Evolutionary conservation across 2,113 vertebrate genomes (phyloP).

Genomic region (Phylloscopus trochiloides): DNA sequence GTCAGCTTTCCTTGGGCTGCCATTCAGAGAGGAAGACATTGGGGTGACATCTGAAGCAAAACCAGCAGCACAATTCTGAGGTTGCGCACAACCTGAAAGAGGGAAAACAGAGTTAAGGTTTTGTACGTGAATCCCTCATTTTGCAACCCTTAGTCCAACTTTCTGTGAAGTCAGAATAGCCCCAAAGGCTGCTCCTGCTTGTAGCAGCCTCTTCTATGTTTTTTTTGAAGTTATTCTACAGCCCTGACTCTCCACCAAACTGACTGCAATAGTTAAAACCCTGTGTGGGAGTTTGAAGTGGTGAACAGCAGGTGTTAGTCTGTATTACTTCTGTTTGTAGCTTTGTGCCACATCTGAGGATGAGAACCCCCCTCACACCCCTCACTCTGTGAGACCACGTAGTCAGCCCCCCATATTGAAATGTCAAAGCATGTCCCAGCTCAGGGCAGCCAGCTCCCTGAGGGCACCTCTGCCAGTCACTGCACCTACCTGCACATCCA

Average conservation of each 20-base stretch:
- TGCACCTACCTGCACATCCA: not conserved
- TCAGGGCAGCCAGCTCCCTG: not conserved
- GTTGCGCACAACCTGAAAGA: not conserved
- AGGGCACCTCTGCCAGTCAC: not conserved
- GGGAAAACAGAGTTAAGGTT: not conserved
- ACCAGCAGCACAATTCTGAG: not conserved
- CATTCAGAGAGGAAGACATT: not conserved
- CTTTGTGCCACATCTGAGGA: not conserved
- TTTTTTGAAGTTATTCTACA: not conserved
- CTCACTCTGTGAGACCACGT: accelerated
- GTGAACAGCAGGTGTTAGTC: accelerated
- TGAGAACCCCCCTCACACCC: not conserved
- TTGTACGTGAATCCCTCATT: not conserved
- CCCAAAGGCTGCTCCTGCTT: not conserved
- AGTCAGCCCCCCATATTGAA: not conserved
- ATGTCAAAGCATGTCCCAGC: not conserved
- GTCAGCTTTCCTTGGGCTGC: not conserved
- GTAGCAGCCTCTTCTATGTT: not conserved
- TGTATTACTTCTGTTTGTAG: not conserved
- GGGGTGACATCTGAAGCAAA: not conserved
- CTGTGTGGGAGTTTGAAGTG: not conserved
- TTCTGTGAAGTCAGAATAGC: not conserved
- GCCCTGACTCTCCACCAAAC: not conserved
- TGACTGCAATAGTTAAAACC: not conserved
- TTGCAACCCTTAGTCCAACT: not conserved